Base-by-base conservation (phyloP, 2,888 invertebrate species). In the Diarsia mendica region DNA sequence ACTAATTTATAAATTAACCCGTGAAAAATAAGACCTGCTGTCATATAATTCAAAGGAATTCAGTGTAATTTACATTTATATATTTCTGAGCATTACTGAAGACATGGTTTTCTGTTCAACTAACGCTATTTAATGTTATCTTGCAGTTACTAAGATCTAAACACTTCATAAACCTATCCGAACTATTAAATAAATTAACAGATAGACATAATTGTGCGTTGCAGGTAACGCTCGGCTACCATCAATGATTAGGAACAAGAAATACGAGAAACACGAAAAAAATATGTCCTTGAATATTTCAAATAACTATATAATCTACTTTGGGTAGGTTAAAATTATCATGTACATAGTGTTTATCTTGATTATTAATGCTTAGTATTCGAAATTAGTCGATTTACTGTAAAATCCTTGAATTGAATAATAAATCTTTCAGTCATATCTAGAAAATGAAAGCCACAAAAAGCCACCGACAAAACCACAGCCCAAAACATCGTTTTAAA, bases 141-240 rank as follows among this genome's bases (percentile, higher is more conserved):
- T 53, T 60, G 18, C 60, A 3, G 2, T 55, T 55, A 13, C 39
- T 18, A 18, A 23, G 2, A 28, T 51, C 13, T 51, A 73, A 51
- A 73, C 58, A 4, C 3, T 11, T 6, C 15, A 8, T 0, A 33
- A 4, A 18, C 3, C 3, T 28, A 18, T 49, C 2, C 18, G 48
- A 9, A 20, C 13, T 46, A 46, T 2, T 28, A 28, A 28, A 28
- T 28, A 28, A 28, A 55, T 44, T 20, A 3, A 28, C 33, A 15
- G 49, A n/a, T 5, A 18, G 18, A 49, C n/a, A 13, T 44, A 18
- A 33, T 20, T 66, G 11, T 61, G 64, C 64, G 67, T 64, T 80
- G 80, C 73, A 79, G 80, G 74, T 28, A 46, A 67, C 58, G 39
- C 64, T 65, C 20, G 28, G 58, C 67, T 39, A 75, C 51, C 81